phyloP scores from a whole-genome alignment of 92 coral and sea anemone genomes.

The Epizoanthus stellaris region DNA sequence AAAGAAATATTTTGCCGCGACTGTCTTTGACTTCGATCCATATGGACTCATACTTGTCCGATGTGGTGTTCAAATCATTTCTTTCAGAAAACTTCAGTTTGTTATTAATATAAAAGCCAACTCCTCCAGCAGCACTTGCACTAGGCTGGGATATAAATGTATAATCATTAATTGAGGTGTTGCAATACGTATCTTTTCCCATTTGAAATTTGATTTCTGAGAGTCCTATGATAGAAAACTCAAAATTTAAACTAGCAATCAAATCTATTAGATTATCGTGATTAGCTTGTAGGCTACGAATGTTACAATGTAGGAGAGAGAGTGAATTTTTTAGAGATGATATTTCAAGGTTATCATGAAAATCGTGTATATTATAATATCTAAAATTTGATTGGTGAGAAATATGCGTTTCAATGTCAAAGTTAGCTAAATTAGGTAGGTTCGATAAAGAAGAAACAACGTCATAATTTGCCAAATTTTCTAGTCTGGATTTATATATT shows the following conservation, averaged over 20 bases:
- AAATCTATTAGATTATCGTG: conserved; percentile 11
- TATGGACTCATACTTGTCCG: neutral
- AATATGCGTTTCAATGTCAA: conserved; percentile 21
- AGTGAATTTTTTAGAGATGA: neutral
- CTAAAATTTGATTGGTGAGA: conserved; percentile 6
- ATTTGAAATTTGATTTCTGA: neutral
- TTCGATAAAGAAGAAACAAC: conserved; percentile 11
- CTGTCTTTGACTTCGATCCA: conserved; percentile 3
- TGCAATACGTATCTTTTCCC: neutral
- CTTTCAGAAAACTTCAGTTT: conserved; percentile 7
- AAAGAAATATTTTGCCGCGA: neutral
- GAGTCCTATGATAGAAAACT: conserved; percentile 22
- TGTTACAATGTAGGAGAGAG: conserved; percentile 24
- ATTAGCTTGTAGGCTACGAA: conserved; percentile 28
- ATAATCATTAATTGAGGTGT: neutral
- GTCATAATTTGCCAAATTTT: conserved; percentile 2
- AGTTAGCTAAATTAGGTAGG: conserved; percentile 12
- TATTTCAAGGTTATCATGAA: conserved; percentile 25
- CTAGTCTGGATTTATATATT: conserved; percentile 5
- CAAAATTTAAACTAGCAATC: neutral
- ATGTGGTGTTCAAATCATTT: neutral
- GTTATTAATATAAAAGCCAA: conserved; percentile 29
- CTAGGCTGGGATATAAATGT: conserved; percentile 32
- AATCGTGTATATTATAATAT: conserved; percentile 22
- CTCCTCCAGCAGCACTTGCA: conserved; percentile 21